Evolutionary conservation across 2,888 invertebrate genomes (phyloP).

Genomic region (Biston stratarius): DNA sequence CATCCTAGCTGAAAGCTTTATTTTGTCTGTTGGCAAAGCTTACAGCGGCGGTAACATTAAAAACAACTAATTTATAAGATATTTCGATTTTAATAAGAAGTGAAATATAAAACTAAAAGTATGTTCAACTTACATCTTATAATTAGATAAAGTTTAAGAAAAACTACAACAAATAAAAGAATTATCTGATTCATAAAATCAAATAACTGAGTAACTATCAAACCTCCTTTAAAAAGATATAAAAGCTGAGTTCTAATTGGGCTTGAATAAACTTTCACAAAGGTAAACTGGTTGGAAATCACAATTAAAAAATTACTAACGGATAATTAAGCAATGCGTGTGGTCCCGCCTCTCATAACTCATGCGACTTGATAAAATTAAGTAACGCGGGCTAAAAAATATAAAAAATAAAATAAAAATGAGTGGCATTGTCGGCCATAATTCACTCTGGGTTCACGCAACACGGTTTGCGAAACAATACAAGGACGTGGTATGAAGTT

Average conservation of each 20-base stretch:
- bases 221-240: neutral
- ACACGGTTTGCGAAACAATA: slow-evolving; percentile 84
- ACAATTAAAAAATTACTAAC: slow-evolving; percentile 58
- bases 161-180: no score
- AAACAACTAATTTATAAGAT: neutral
- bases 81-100: no score
- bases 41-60: neutral
- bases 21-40: neutral
- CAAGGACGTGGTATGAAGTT: slow-evolving; percentile 74
- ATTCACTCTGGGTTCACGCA: slow-evolving; percentile 83
- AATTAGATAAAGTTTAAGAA: neutral
- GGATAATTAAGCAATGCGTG: slow-evolving; percentile 82
- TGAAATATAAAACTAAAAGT: neutral
- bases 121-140: neutral
- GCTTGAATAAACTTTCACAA: slow-evolving; percentile 35
- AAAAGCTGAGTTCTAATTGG: slow-evolving; percentile 31
- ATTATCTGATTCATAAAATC: neutral
- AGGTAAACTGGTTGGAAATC: slow-evolving; percentile 34
- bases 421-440: slow-evolving; percentile 82
- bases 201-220: neutral
- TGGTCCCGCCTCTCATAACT: slow-evolving; percentile 83
- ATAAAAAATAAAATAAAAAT: slow-evolving; percentile 79
- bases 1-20: slow-evolving; percentile 7
- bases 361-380: slow-evolving; percentile 86
- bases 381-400: slow-evolving; percentile 82